Evolutionary conservation across 2,888 invertebrate species (phyloP), one percentile per base, ranked within the genome.

Genomic region (Eupeodes luniger): DNA sequence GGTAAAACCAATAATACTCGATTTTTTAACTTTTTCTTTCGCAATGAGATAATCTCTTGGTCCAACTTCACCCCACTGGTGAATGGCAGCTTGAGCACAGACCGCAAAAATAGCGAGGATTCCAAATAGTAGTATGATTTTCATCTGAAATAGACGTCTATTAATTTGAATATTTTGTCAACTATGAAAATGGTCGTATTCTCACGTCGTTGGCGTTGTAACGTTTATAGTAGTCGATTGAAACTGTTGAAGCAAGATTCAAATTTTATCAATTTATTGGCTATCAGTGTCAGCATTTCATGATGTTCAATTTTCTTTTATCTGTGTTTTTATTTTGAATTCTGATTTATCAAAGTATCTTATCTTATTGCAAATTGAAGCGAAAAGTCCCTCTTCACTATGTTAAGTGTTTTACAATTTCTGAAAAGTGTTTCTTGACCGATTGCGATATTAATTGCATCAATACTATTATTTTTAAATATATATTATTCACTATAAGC

Each of bases 61-160:
- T 0, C 90, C 90, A 0, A 90, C 44, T 10, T 88, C 81, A 5
- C 92, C 92, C 92, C 92, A 92, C 2, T 90, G 74, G 64, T 92
- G 91, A 72, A 91, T 57, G 61, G 91, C 92, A 27, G 40, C 5
- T 0, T 67, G 47, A 9, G 87, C 87, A 11, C 87, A 62, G n/a
- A 75, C 64, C 2, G 90, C 64, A 19, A 90, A 77, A n/a, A 47
- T 49, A 5, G 47, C 34, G 34, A 72, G 11, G 12, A 72, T 7
- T 7, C 40, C 70, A 57, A 70, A 3, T 10, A 70, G 4, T 27
- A 70, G 1, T 6, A 40, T 3, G 34, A 59, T 3, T 40, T 59
- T 72, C 72, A 72, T 72, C 72, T 59, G 40, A 59, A 72, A 72
- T 14, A 44, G 9, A 74, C 1, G 5, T 6, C 40, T 40, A 40